Percentiles rank a stretch among this genome's conserved stretches.
Evolutionary conservation across 1,140 invertebrate species (phyloP).

Genomic region (Drosophila takahashii): DNA sequence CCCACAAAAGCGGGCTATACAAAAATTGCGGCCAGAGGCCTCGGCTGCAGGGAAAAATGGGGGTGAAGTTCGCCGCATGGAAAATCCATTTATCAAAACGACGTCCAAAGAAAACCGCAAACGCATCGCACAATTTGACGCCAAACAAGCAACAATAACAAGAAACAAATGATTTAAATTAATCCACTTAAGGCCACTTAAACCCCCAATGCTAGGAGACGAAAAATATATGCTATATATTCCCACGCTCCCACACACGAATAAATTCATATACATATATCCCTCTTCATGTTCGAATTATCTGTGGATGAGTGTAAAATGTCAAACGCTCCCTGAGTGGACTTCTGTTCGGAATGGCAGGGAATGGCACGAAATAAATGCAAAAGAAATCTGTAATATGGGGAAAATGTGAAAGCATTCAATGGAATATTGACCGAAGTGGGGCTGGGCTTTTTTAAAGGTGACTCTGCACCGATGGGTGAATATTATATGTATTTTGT

Average conservation of each 20-base stretch:
- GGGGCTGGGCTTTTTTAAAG: constrained; percentile 17
- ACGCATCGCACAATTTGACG: constrained; percentile 43
- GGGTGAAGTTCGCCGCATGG: constrained; percentile 51
- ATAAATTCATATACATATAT: constrained; percentile 9
- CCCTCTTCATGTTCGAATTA: constrained; percentile 6
- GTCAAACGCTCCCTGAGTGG: constrained; percentile 22
- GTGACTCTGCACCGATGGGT: background rate
- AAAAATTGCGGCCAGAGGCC: constrained; percentile 33
- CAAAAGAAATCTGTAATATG: constrained; percentile 9
- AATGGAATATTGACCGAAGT: constrained; percentile 21
- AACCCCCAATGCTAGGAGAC: constrained; percentile 30
- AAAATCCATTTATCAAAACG: constrained; percentile 74
- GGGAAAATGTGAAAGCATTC: constrained; percentile 19
- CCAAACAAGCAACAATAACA: constrained; percentile 51
- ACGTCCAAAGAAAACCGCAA: constrained; percentile 47
- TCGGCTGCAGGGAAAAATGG: constrained; percentile 16
- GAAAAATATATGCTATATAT: constrained; percentile 37
- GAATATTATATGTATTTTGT: background rate
- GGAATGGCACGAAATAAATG: constrained; percentile 18
- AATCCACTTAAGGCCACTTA: constrained; percentile 76
- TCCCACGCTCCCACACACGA: constrained; percentile 10
- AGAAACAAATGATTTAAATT: constrained; percentile 73
- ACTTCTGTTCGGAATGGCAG: background rate
- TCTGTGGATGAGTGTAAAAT: constrained; percentile 37
- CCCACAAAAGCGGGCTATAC: constrained; percentile 41